These are phyloP conservation scores for Halocaridina rubra DNA, from an alignment of 2,888 invertebrate genomes.

Conservation along the genomic window DNA sequence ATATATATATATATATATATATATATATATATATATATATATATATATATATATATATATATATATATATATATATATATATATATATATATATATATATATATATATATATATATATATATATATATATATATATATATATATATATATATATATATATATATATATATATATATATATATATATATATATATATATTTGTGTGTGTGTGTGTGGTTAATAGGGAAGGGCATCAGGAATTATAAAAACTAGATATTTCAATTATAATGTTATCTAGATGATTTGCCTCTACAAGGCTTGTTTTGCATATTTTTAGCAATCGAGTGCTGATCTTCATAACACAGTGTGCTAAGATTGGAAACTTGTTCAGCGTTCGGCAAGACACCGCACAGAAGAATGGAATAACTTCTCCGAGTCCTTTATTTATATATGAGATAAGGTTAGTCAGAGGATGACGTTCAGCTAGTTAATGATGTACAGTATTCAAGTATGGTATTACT, in stretches of 20 bases:
- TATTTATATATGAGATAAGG: no score
- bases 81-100: background rate
- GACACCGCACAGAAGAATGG: no score
- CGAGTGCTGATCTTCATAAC: no score
- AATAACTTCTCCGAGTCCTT: no score
- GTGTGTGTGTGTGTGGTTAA: background rate
- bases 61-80: constrained; percentile 14
- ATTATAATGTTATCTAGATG: no score
- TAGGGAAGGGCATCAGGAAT: background rate
- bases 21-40: background rate
- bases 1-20: background rate
- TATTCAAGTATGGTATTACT: no score
- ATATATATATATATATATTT: constrained; percentile 10
- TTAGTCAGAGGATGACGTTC: no score
- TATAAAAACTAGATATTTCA: background rate
- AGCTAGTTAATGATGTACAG: no score
- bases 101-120: constrained; percentile 7
- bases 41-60: constrained; percentile 3
- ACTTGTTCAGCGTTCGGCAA: no score
- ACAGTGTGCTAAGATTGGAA: no score
- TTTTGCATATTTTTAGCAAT: no score
- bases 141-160: constrained; percentile 6
- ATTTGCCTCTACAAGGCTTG: no score
- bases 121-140: constrained; percentile 14
- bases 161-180: constrained; percentile 10